Base-by-base conservation (phyloP, 2,888 invertebrate genomes). In the Eupeodes latifasciatus region DNA sequence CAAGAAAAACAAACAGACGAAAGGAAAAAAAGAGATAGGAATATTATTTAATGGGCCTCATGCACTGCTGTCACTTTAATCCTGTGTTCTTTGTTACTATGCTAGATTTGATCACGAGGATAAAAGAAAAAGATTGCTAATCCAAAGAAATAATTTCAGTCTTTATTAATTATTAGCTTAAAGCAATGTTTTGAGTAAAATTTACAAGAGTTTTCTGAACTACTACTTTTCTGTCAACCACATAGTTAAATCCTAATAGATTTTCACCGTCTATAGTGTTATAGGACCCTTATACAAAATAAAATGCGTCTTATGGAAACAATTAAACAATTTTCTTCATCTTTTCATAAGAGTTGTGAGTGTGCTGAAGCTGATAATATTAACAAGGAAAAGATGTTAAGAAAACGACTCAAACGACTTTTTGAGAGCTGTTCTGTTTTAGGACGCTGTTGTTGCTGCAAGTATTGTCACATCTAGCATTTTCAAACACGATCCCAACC, bases 401-500 rank as follows among this genome's bases (percentile, higher is more conserved):
- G 34, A 40, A 27, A 14, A 64, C 11, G 55, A 49, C 61, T 66
- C 66, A 67, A 66, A 66, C 61, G 57, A 74, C 57, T 53, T 34
- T 40, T 85, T 67, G n/a, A 85, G 77, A 74, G 77, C 47, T 47
- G 9, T 36, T 40, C 40, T 55, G 19, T 19, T 49, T 44, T 44
- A 44, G 6, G 44, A 44, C 27, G 27, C 27, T 11, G 55, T 2
- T 53, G 49, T 36, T 49, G 16, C 80, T 67, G 74, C 34, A 49
- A 57, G 62, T 40, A 6, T 57, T 49, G 77, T 55, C 44, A 49
- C n/a, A 36, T 71, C 34, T 77, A 74, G 72, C 81, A 59, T 85
- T 74, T 72, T 74, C 72, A 61, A 78, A 85, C 88, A 88, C 88
- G 85, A 88, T 88, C 88, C 81, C 81, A 81, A 72, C 61, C 69